Conservation (phyloP, 2,797 vertebrate species). For the Coreius guichenoti region DNA sequence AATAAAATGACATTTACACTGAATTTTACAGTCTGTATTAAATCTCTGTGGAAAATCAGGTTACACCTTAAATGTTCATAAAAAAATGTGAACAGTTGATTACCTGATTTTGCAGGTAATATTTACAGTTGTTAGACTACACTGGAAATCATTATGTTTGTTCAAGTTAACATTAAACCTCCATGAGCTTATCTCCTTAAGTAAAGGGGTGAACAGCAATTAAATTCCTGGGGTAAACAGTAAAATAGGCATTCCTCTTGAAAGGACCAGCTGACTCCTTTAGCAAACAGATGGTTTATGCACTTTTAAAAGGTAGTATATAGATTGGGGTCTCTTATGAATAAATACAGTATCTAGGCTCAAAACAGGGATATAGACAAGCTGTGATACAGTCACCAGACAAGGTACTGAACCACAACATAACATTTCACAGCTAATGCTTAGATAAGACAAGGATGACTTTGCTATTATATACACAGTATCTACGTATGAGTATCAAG, state of each 20-base stretch:
- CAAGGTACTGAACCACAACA: neutral
- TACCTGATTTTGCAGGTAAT: constrained; percentile 14
- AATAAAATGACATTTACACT: constrained; percentile 36
- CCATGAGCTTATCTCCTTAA: constrained; percentile 6
- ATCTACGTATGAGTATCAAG: neutral
- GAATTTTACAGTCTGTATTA: constrained; percentile 44
- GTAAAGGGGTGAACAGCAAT: constrained; percentile 16
- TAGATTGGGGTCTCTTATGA: neutral
- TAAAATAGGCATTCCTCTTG: constrained; percentile 23
- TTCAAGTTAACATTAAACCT: neutral
- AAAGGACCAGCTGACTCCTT: constrained; percentile 53
- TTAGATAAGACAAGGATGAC: neutral
- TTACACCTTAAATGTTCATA: constrained; percentile 24
- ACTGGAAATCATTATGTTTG: constrained; percentile 28
- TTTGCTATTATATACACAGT: constrained; percentile 18
- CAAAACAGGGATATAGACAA: neutral
- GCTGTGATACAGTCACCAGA: neutral
- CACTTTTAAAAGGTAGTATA: constrained; percentile 59
- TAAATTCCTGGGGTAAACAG: constrained; percentile 31
- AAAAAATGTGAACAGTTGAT: constrained; percentile 41
- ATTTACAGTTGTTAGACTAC: constrained; percentile 3
- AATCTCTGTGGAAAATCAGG: constrained; percentile 26
- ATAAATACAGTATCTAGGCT: constrained; percentile 1
- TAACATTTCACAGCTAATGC: neutral
- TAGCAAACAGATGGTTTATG: constrained; percentile 64